Conservation (phyloP, 2,113 vertebrate species). For the Sciurus niger region DNA sequence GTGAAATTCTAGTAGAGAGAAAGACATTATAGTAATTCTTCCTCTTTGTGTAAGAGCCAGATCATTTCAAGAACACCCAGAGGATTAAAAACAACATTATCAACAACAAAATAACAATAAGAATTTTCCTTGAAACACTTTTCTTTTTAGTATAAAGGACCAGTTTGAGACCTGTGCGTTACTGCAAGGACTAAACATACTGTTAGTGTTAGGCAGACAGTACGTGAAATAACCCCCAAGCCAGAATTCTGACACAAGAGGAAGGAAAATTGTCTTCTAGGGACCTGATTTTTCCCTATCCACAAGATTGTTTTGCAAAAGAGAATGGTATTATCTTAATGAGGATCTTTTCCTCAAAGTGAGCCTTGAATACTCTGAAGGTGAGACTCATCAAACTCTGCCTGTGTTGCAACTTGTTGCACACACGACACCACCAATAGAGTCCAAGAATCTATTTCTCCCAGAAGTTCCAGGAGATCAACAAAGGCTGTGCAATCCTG, state of each 20-base stretch:
- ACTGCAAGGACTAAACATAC: background rate
- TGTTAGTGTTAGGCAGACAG: too few relatives aligned
- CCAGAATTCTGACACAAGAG: background rate
- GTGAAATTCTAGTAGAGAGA: background rate
- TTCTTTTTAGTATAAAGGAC: background rate
- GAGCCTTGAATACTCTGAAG: background rate
- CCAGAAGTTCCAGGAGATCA: background rate
- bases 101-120: background rate
- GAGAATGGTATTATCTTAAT: background rate
- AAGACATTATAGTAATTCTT: background rate
- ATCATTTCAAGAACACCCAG: slow-evolving; percentile 15
- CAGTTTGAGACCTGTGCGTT: background rate
- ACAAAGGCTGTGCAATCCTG: background rate
- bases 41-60: background rate
- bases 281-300: fast-evolving
- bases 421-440: too few relatives aligned
- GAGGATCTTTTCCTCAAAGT: background rate
- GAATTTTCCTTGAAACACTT: background rate
- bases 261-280: background rate
- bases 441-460: background rate
- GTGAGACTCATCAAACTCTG: background rate
- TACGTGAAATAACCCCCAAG: background rate
- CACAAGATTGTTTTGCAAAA: background rate
- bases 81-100: background rate
- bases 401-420: slow-evolving; percentile 35